Evolutionary conservation across 2,888 invertebrate species (phyloP), one percentile per base, ranked within the genome.

Genomic region (Eueremaeus valkanovi): DNA sequence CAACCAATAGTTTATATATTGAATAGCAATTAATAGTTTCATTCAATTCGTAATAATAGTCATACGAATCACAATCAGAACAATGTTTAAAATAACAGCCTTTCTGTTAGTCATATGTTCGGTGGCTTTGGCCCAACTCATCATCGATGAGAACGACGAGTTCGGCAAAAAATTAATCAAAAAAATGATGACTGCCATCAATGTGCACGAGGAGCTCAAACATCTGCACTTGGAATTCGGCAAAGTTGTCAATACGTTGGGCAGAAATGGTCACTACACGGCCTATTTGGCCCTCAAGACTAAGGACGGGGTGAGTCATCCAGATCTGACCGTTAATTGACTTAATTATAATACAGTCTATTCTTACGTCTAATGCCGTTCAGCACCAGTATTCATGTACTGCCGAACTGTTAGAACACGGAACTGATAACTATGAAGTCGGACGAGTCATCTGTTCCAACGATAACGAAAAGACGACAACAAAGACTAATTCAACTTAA

Each of bases 101-200:
- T 13, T 66, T 21, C 2, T 66, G 1, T 2, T 66, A 68, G 42
- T 68, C 24, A 36, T 68, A 2, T 31, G 31, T 33, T 72, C 51
- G n/a, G 13, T 75, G 0, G 75, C 51, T 9, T 72, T 68, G 36
- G 49, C 49, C 0, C 75, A 75, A 45, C 31, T 75, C 11, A 75
- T 75, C 31, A 72, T 75, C 72, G 75, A 75, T 72, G 75, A 75
- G 21, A 42, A 75, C 42, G 36, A 31, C 9, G 51, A 42, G 3
- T 42, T 1, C 0, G 72, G 75, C 9, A 72, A 70, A 21, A 40
- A 40, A 27, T 3, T 75, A 0, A 75, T 75, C 24, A 29, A 45
- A 9, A 33, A 51, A 45, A 45, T 75, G 27, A 75, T 75, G 75
- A n/a, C 13, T 3, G 72, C 75, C 31, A 75, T 75, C 49, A 75